Conservation (phyloP, 2,113 vertebrate species). For the Oophaga pumilio region DNA sequence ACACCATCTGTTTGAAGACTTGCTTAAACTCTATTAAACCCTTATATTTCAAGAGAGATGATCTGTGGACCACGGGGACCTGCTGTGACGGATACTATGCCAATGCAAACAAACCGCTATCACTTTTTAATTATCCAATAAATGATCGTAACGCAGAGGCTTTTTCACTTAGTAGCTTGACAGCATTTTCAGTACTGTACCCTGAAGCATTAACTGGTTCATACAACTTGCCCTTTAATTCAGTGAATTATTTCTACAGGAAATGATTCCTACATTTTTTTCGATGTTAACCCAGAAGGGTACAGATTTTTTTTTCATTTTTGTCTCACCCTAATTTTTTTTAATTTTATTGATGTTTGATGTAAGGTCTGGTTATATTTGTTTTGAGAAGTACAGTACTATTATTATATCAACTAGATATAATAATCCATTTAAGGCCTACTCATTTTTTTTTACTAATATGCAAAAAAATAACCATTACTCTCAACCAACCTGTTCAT, state of each 20-base stretch:
- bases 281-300: not conserved
- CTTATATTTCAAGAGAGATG: constrained; percentile 87
- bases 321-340: not conserved
- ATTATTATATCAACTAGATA: too few species aligned
- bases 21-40: constrained; percentile 84
- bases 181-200: not conserved
- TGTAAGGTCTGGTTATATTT: not conserved
- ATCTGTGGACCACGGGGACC: constrained; percentile 82
- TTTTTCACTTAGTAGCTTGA: not conserved
- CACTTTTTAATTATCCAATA: constrained; percentile 57
- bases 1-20: constrained; percentile 93
- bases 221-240: not conserved
- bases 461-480: not conserved
- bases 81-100: constrained; percentile 70
- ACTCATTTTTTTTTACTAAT: too few species aligned
- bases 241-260: not conserved
- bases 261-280: not conserved
- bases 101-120: constrained; percentile 62
- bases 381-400: not conserved
- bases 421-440: too few species aligned
- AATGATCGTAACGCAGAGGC: constrained; percentile 31
- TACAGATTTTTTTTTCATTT: not conserved
- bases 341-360: not conserved
- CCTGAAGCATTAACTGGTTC: not conserved
- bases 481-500: not conserved